A percentile compares a stretch with the other conserved stretches of the same genome.
phyloP scores from a whole-genome alignment of 1,140 invertebrate species.

The Drosophila seguyi region DNA sequence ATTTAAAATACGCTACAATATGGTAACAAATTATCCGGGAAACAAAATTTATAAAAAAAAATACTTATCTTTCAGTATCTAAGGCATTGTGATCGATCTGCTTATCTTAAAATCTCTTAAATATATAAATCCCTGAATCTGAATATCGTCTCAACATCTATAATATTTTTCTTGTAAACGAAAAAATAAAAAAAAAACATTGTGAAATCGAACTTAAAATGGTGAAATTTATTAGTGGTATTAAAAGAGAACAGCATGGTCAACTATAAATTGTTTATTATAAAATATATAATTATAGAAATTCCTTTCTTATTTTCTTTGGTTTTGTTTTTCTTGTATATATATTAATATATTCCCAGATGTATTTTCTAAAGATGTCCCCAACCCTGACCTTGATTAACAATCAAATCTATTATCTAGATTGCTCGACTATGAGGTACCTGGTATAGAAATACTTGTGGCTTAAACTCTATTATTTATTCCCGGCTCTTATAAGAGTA shows the following conservation, averaged over 20 bases:
- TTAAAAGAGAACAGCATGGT: not conserved
- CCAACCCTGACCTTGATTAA: too few species aligned
- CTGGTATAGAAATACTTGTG: too few species aligned
- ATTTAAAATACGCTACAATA: not conserved
- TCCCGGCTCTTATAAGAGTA: too few species aligned
- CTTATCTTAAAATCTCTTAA: not conserved
- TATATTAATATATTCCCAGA: too few species aligned
- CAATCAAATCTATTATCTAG: too few species aligned
- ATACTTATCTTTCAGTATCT: not conserved
- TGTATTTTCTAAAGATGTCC: too few species aligned
- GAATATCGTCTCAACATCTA: not conserved
- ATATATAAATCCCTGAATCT: not conserved
- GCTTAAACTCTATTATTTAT: too few species aligned
- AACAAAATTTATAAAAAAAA: not conserved
- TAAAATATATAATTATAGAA: too few species aligned
- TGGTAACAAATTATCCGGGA: rapidly evolving
- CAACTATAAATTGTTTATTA: too few species aligned
- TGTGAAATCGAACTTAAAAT: not conserved
- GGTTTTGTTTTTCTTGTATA: too few species aligned
- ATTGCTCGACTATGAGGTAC: too few species aligned
- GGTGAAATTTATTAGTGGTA: not conserved
- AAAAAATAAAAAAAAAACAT: not conserved
- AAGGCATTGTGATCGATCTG: not conserved
- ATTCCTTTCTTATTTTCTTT: too few species aligned
- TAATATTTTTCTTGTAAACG: not conserved